phyloP scores from a whole-genome alignment of 2,113 vertebrate species.

The Alexandromys fortis region DNA sequence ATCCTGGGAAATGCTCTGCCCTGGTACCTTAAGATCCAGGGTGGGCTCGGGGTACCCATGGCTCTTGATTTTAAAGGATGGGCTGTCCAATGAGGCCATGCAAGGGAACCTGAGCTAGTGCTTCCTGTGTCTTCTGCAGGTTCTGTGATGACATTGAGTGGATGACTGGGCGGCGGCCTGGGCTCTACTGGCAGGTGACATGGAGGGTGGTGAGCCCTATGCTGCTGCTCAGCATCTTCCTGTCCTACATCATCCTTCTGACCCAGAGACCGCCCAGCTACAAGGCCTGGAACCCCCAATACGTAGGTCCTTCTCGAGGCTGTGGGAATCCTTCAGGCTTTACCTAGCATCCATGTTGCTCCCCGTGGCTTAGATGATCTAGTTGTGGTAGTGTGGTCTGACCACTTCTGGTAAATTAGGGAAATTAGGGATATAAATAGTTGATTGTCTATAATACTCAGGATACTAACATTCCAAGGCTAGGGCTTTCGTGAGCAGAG shows the following conservation, averaged over 20 bases:
- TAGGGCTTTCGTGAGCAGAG: background rate
- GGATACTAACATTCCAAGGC: background rate
- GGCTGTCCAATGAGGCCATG: accelerated
- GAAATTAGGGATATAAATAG: background rate
- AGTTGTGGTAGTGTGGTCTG: background rate
- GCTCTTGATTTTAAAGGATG: background rate
- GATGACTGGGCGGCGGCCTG: conserved; percentile 91
- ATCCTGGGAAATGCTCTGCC: background rate
- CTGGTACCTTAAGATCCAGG: background rate
- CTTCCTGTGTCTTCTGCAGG: conserved; percentile 78
- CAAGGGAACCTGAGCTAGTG: background rate
- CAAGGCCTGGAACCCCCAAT: conserved; percentile 90
- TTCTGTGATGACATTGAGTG: conserved; percentile 90
- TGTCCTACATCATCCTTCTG: conserved; percentile 87
- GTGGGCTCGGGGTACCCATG: background rate
- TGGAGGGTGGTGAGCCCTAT: conserved; percentile 92
- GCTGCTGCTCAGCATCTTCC: conserved; percentile 88
- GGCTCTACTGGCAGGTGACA: conserved; percentile 90
- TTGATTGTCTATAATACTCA: too few relatives aligned
- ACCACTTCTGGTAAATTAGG: background rate
- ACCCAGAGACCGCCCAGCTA: conserved; percentile 84
- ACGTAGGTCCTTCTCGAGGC: conserved; percentile 83
- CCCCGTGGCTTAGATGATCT: background rate
- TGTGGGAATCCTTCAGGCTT: background rate
- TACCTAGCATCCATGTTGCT: too few relatives aligned